Conservation (phyloP, 2,113 vertebrate species). For the Dromaius novaehollandiae region DNA sequence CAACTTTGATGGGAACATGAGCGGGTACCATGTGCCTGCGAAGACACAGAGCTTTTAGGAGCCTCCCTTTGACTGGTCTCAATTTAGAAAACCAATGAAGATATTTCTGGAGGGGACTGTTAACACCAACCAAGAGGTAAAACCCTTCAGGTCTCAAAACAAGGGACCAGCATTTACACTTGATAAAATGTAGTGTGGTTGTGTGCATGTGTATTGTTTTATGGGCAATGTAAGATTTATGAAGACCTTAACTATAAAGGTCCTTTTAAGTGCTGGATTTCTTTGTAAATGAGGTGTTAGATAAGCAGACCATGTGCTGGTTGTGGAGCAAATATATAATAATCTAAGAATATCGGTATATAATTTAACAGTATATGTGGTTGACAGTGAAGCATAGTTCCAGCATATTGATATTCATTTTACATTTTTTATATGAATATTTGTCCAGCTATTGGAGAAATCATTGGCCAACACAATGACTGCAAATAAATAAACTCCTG, state of each 20-base stretch:
- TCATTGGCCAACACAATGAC: background rate
- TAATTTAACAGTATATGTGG: background rate
- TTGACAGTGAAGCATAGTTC: background rate
- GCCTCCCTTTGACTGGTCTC: background rate
- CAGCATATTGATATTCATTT: background rate
- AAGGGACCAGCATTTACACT: background rate
- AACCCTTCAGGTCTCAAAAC: background rate
- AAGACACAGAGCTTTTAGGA: background rate
- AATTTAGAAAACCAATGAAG: background rate
- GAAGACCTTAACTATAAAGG: background rate
- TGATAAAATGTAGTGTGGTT: background rate
- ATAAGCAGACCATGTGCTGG: background rate
- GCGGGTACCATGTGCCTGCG: background rate
- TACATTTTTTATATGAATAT: background rate
- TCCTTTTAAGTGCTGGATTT: background rate
- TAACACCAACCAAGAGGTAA: background rate
- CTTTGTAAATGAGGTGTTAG: background rate
- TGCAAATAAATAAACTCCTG: background rate
- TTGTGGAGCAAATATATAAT: background rate
- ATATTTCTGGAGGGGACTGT: background rate
- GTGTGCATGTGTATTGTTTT: background rate
- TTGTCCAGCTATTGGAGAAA: background rate
- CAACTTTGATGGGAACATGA: rapidly evolving
- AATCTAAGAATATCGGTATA: background rate
- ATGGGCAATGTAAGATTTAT: background rate